phyloP scores from a whole-genome alignment of 2,888 invertebrate genomes.

The Arctia plantaginis region DNA sequence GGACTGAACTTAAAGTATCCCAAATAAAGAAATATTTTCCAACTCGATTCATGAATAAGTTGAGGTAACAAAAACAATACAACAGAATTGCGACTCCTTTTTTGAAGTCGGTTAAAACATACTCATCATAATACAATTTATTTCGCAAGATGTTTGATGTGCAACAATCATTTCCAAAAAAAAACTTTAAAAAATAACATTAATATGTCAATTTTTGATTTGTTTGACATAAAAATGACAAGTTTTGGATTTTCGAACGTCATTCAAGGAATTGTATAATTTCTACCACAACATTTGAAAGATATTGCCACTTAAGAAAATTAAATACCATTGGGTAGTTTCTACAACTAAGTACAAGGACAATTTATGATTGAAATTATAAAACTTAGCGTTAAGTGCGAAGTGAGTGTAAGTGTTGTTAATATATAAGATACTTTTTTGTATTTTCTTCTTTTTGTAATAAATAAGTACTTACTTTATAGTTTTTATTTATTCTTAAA shows the following conservation, averaged over 20 bases:
- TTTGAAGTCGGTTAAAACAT: neutral
- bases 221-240: too few species aligned
- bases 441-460: constrained; percentile 51
- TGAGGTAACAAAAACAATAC: too few species aligned
- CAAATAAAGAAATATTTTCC: too few species aligned
- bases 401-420: constrained; percentile 23
- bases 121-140: neutral
- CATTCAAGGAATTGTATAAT: neutral
- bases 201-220: too few species aligned
- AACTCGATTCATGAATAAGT: too few species aligned
- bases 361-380: constrained; percentile 25
- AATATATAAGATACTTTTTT: constrained; percentile 37
- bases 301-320: neutral
- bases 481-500: constrained; percentile 25
- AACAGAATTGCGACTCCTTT: neutral
- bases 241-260: neutral
- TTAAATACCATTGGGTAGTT: neutral
- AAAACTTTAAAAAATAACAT: too few species aligned
- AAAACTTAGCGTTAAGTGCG: neutral
- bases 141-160: neutral
- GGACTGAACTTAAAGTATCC: neutral
- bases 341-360: constrained; percentile 32
- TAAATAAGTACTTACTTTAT: constrained; percentile 49
- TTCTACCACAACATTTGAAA: neutral
- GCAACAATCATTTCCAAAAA: too few species aligned